These are phyloP conservation scores for Dasyornis broadbenti DNA, from an alignment of 2,113 vertebrate genomes.

Conservation along the genomic window DNA sequence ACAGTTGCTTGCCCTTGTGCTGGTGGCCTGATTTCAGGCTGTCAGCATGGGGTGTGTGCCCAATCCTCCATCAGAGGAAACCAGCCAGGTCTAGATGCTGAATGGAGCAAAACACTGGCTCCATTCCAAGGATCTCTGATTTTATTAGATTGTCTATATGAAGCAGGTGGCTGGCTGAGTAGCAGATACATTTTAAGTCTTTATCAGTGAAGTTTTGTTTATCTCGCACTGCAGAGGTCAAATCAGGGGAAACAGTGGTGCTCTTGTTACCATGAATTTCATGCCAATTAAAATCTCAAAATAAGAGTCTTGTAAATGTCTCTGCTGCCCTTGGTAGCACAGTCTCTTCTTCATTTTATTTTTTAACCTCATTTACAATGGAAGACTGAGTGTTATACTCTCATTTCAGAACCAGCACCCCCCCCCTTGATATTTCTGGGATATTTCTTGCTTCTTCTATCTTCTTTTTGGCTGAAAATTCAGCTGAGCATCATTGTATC, in stretches of 20 bases:
- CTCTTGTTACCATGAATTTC: neutral
- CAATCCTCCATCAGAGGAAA: neutral
- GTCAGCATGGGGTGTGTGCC: rapidly evolving
- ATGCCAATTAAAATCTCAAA: neutral
- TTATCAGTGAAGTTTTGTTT: neutral
- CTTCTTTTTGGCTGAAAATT: neutral
- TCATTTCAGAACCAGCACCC: neutral
- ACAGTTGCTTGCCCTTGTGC: rapidly evolving
- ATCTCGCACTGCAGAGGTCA: neutral
- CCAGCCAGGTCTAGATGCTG: neutral
- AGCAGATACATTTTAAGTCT: neutral
- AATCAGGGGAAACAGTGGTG: neutral
- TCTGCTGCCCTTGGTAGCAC: neutral
- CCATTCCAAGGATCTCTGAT: neutral
- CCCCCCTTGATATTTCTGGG: neutral
- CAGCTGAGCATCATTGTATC: neutral
- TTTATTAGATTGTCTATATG: neutral
- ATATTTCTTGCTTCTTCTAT: neutral
- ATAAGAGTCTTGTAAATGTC: neutral
- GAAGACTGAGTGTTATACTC: neutral
- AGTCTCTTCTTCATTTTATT: neutral
- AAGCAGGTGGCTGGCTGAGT: neutral
- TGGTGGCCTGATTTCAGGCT: neutral
- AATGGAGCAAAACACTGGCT: neutral
- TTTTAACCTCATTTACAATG: neutral